Base-by-base conservation (phyloP, 2,888 invertebrate species). In the Apamea sordens region DNA sequence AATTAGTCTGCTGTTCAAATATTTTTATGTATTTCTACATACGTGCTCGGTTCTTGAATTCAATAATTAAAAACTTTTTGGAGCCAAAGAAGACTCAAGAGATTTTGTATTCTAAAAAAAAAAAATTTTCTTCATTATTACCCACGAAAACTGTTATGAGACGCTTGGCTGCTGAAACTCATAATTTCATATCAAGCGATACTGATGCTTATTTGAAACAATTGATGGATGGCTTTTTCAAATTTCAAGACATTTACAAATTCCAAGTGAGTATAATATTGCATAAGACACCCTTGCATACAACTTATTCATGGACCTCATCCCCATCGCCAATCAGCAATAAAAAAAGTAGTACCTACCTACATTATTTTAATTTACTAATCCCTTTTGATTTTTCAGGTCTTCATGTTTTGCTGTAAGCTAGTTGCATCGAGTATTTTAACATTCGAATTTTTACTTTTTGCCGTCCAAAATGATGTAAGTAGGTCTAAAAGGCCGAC, bases 11-110 rank as follows among this genome's bases (percentile, higher is more conserved):
- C 41, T 93, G 93, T 79, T 91, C 92, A 3, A 94, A 93, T 82
- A 75, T 92, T 15, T 78, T 94, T 0, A 68, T 90, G 28, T 93
- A 91, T 85, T 95, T 95, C 76, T 88, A 87, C 47, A 64, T 92
- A 28, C 92, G 94, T 44, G 72, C 93, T 4, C 90, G 91, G 11
- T 93, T 93, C 72, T 83, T 95, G 2, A 95, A 95, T 80, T 86
- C 90, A 13, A 92, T 95, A 6, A 89, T 95, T 50, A 84, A 81
- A 18, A 95, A 94, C 67, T 92, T 94, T 81, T 87, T 94, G 59
- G 85, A 90, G 59, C 81, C 73, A 53, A 83, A 85, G 63, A 84
- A 84, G 24, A 64, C 63, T 63, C 78, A 74, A 69, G 28, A 44
- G 21, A 69, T 79, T 65, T 71, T 76, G 28, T 50, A 80, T 59